Conservation (phyloP, 2,797 vertebrate genomes). For the Enoplosus armatus region DNA sequence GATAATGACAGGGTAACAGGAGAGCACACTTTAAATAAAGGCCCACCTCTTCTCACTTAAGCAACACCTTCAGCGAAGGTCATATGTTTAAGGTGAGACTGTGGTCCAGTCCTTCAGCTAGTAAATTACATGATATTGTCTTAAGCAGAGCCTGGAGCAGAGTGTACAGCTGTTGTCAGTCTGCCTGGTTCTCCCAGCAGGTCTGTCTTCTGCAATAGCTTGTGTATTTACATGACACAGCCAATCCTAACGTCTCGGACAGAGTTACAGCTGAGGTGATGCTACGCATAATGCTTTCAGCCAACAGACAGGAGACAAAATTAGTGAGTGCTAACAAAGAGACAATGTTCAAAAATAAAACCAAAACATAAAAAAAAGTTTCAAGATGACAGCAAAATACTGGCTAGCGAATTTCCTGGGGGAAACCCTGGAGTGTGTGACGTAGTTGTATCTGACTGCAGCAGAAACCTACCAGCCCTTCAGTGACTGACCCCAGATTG, state of each 20-base stretch:
- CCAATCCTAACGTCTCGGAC: neutral
- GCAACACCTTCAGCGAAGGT: neutral
- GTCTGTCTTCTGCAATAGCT: neutral
- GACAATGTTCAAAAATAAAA: no score
- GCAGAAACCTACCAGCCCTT: constrained; percentile 27
- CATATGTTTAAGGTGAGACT: neutral
- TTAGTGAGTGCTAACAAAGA: neutral
- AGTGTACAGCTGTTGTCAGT: neutral
- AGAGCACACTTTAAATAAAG: neutral
- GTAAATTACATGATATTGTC: neutral
- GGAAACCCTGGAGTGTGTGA: constrained; percentile 40
- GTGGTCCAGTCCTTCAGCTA: neutral
- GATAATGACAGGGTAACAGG: neutral
- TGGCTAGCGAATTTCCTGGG: constrained; percentile 7
- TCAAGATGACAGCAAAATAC: constrained; percentile 27
- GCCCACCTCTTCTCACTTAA: neutral
- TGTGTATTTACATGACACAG: constrained; percentile 17
- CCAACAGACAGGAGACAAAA: neutral
- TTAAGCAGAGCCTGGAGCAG: neutral
- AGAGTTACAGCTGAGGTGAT: neutral
- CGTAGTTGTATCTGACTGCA: constrained; percentile 9
- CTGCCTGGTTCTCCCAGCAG: neutral
- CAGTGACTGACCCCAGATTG: constrained; percentile 48
- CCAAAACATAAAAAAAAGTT: no score
- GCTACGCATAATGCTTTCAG: neutral